Evolutionary conservation across 1,140 invertebrate species (phyloP), one percentile per base, ranked within the genome.

Genomic region (Bombyx mori): DNA sequence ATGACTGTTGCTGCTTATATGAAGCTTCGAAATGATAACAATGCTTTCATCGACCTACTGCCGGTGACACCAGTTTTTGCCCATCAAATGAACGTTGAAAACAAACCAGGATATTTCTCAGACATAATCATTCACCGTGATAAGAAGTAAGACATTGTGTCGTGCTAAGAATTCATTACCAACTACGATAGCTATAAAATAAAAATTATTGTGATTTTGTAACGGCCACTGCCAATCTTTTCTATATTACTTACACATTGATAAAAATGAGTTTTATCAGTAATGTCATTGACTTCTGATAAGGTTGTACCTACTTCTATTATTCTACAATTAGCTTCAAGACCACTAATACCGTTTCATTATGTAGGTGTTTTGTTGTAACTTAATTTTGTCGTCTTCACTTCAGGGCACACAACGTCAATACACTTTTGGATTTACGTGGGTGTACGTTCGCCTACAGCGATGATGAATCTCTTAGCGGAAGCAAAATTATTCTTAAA

Each of bases 81-180:
- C 1, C 91, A 92, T 69, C 79, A 86, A 22, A 89, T 89, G 70
- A 89, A 89, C 57, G 73, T 82, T 4, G 76, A 87, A 61, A 84
- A 87, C 59, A 82, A 81, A 63, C 83, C 90, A 7, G 90, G 91
- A 60, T 91, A 91, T 69, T 92, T 89, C 69, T 88, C 90, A 10
- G 91, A 92, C 66, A 74, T 92, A 35, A 91, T 92, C 9, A 88
- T 91, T 53, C 90, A 91, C 66, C 76, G 76, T 46, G 88, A 90
- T 69, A 88, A 90, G 66, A 89, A 82, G 91, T 91, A 86, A 82
- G 86, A 62, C 8, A 18, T 47, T 18, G 26, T 35, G 26, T 5
- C 26, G 26, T 35, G 26, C 2, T 35, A 35, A 5, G 1, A 35
- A 35, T 35, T 35, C 26, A 35, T 35, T 35, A 35, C 12, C 26